Evolutionary conservation across 2,113 vertebrate genomes (phyloP).

Genomic region (Procavia capensis): DNA sequence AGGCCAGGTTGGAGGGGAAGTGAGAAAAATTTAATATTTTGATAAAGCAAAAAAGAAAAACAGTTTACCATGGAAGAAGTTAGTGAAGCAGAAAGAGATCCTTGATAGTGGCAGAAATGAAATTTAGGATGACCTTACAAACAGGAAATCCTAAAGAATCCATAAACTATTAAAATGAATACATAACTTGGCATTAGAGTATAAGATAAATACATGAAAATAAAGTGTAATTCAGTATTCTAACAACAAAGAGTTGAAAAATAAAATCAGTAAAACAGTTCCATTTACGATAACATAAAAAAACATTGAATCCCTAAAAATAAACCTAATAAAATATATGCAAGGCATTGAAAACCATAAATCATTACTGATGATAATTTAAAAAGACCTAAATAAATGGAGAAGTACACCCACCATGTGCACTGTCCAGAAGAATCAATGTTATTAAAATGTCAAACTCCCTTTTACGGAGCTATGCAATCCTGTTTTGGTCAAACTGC

Average conservation of each 20-base stretch:
- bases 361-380: no score
- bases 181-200: background rate
- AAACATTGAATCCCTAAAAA: background rate
- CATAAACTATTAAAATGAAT: background rate
- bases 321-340: no score
- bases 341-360: no score
- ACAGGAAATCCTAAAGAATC: background rate
- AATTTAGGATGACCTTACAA: background rate
- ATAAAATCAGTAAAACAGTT: background rate
- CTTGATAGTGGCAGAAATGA: background rate
- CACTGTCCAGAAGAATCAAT: no score
- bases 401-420: no score
- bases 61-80: background rate
- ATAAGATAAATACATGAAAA: background rate
- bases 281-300: background rate
- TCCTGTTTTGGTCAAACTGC: no score
- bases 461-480: no score
- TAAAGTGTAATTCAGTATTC: background rate
- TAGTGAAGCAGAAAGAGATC: conserved; percentile 1
- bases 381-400: no score
- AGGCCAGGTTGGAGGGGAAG: no score
- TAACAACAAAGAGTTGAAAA: background rate
- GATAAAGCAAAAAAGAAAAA: background rate
- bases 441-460: background rate
- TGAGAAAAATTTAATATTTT: background rate